A percentile compares a stretch with the other conserved stretches of the same genome.
Evolutionary conservation across 2,888 invertebrate genomes (phyloP).

Genomic region (Cryptus viduatorius): DNA sequence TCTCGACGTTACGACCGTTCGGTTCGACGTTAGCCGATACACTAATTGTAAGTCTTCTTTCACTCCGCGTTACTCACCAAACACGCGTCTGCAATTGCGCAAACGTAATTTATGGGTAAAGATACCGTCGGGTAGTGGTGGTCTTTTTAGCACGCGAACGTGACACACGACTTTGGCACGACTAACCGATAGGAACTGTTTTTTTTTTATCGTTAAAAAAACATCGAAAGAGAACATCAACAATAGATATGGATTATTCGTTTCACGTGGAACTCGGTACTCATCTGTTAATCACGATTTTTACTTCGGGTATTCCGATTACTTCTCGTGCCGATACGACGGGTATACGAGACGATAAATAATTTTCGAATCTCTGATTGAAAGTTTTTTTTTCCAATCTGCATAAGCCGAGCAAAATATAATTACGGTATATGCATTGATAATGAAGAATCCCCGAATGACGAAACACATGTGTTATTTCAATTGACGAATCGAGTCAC

Average conservation of each 20-base stretch:
- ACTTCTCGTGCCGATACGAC: neutral
- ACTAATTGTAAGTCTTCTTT: slow-evolving; percentile 52
- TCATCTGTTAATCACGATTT: neutral
- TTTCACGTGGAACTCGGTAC: neutral
- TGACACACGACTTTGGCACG: slow-evolving; percentile 49
- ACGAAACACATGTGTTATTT: neutral
- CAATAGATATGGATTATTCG: neutral
- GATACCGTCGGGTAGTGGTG: slow-evolving; percentile 33
- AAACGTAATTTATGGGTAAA: slow-evolving; percentile 58
- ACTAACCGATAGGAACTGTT: slow-evolving; percentile 33
- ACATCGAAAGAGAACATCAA: neutral
- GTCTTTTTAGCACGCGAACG: slow-evolving; percentile 35
- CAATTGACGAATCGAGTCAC: neutral
- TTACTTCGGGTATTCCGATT: neutral
- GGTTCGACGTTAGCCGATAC: slow-evolving; percentile 38
- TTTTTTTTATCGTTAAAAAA: neutral
- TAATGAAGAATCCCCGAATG: neutral
- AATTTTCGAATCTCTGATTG: slow-evolving; percentile 11
- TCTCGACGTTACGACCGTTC: slow-evolving; percentile 2
- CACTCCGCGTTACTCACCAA: slow-evolving; percentile 59
- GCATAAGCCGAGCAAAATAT: too few species aligned
- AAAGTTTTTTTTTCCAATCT: neutral
- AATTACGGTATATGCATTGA: too few species aligned
- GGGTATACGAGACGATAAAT: neutral
- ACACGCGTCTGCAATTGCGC: slow-evolving; percentile 57